Base-by-base conservation (phyloP, 2,888 invertebrate genomes). In the Nemapogon koenigi region DNA sequence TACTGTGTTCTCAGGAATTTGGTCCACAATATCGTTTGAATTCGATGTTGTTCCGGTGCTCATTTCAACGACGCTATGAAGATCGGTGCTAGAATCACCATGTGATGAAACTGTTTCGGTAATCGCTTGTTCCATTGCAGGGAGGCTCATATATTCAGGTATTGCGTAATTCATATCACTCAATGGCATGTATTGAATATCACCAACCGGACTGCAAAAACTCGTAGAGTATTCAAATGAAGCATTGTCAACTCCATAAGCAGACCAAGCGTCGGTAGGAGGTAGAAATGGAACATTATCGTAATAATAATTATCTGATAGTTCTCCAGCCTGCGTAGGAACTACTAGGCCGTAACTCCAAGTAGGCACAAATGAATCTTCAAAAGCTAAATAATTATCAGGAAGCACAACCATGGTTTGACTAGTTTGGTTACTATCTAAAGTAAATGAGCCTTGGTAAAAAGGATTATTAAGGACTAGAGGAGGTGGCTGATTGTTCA, bases 391-490 rank as follows among this genome's bases (percentile, higher is more conserved):
- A 52, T 79, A 79, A 51, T 69, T 76, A 49, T 80, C 79, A 31
- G 80, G 80, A 46, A 80, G 49, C 39, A 69, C 55, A n/a, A 76
- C 59, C 52, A 71, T 59, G 28, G 58, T 52, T 43, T 61, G 62
- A 50, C 60, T 67, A 35, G 68, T 44, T 43, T 68, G 63, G 19
- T 54, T 51, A 15, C 64, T 48, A 49, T 66, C 60, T 39, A 66
- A 52, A 16, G 76, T 71, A 44, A 66, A 70, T 17, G 78, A 63
- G 33, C 68, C 70, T 44, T 78, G 73, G 47, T 80, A 80, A 55
- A 80, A 81, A 8, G 80, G 80, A 48, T 81, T 81, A 46, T 81
- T 79, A 37, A 81, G 60, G 40, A 81, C 72, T 37, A 78, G 53
- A 16, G 78, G 63, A 22, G 68, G 59, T 31, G 67, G 60, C 32